Evolutionary conservation across 2,888 invertebrate genomes (phyloP), one percentile per base, ranked within the genome.

Genomic region (Sphecodes monilicornis): DNA sequence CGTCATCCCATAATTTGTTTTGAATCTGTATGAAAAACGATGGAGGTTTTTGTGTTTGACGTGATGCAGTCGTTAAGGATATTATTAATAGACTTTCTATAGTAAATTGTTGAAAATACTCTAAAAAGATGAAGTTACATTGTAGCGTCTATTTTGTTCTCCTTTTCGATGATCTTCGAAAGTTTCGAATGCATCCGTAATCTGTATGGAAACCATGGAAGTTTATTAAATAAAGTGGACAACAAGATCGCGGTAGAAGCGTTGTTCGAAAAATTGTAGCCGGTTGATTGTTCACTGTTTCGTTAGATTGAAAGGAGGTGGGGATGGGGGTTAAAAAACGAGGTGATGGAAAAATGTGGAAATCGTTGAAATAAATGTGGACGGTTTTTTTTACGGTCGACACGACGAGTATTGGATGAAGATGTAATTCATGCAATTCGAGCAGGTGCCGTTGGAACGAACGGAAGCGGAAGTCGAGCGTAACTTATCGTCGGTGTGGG

Each of bases 391-490:
- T 32, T 32, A 29, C n/a, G n/a, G 70, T 66, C 54, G 39, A 79
- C 73, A 66, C 22, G 71, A 72, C 60, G 66, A 29, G 71, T 43
- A 32, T 32, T 50, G 69, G 71, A 69, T 74, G 71, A 32, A 69
- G 66, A 80, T n/a, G 80, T 85, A 86, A 88, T 82, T 88, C 84
- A 75, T 85, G 71, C 83, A 82, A 85, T 80, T 80, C 83, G 85
- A 82, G 86, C 90, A 89, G 88, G 80, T 87, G 83, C 76, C 74
- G 81, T 74, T 77, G 41, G 69, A 78, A 64, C 36, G 73, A 87
- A 80, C 88, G 90, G 88, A 90, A 90, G 75, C 89, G 89, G 89
- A 90, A 90, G 87, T 88, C 82, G 78, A 87, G 85, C 85, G 76
- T 90, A 90, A 87, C 82, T 81, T 78, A 84, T 73, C 81, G 80